phyloP scores from a whole-genome alignment of 2,113 vertebrate genomes.

The Kryptolebias marmoratus region DNA sequence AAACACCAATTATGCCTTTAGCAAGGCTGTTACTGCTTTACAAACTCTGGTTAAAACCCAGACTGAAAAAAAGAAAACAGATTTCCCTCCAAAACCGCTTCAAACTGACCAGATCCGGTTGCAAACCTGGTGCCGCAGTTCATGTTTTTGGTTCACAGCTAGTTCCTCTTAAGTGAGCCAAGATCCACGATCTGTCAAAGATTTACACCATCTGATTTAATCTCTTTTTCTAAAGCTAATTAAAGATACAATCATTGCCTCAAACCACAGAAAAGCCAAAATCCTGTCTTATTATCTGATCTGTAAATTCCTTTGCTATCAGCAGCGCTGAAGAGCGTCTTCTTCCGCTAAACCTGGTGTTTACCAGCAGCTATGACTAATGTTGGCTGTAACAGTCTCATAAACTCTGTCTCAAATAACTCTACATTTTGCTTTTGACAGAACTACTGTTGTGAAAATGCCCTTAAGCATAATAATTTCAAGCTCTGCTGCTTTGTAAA shows the following conservation, averaged over 20 bases:
- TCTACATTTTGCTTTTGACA: slow-evolving; percentile 10
- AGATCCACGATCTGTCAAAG: slow-evolving; percentile 10
- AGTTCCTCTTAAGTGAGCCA: slow-evolving; percentile 7
- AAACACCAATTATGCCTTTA: slow-evolving; percentile 53
- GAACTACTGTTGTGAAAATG: slow-evolving; percentile 23
- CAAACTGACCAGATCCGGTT: slow-evolving; percentile 16
- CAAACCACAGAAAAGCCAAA: slow-evolving; percentile 21
- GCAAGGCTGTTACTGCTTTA: slow-evolving; percentile 29
- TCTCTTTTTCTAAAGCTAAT: slow-evolving; percentile 36
- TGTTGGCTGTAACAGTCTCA: not conserved
- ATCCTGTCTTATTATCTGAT: slow-evolving; percentile 10
- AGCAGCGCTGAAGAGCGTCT: slow-evolving; percentile 2
- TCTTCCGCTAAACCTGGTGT: slow-evolving; percentile 7
- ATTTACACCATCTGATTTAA: slow-evolving; percentile 34
- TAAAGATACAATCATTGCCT: slow-evolving; percentile 27
- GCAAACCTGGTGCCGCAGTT: slow-evolving; percentile 10
- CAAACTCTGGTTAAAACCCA: slow-evolving; percentile 40
- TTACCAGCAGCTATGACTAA: slow-evolving; percentile 44
- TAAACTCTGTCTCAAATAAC: slow-evolving; percentile 44
- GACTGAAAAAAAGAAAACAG: slow-evolving; percentile 16
- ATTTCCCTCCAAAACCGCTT: slow-evolving; percentile 29
- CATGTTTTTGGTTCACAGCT: slow-evolving; percentile 18
- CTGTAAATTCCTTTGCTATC: slow-evolving; percentile 35
- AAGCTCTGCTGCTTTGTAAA: slow-evolving; percentile 59
- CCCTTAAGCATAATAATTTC: slow-evolving; percentile 55